These are phyloP conservation scores for Lates japonicus DNA, from an alignment of 2,797 vertebrate genomes.

Conservation along the genomic window DNA sequence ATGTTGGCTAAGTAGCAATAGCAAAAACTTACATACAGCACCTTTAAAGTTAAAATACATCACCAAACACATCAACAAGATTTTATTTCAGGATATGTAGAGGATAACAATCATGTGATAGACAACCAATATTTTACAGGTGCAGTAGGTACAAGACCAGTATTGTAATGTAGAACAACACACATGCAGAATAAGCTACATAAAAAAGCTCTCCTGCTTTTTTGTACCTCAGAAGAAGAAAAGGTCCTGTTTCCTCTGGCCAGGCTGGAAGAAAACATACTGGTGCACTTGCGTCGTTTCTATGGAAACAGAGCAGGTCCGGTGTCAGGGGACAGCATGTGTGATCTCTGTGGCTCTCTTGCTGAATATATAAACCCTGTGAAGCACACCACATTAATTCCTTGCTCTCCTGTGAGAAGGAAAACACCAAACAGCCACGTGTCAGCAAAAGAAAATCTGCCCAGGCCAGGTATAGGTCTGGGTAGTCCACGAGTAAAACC, in stretches of 20 bases:
- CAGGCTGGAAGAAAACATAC: constrained; percentile 13
- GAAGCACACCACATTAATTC: constrained; percentile 37
- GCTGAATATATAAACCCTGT: constrained; percentile 38
- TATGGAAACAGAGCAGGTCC: constrained; percentile 46
- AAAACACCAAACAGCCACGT: constrained; percentile 40
- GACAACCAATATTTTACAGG: no score
- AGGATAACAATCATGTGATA: not conserved
- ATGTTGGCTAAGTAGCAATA: no score
- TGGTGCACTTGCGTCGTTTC: constrained; percentile 27
- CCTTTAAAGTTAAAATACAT: not conserved
- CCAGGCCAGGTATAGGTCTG: constrained; percentile 29
- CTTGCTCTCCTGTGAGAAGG: constrained; percentile 12
- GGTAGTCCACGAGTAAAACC: constrained; percentile 4
- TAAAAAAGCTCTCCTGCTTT: not conserved
- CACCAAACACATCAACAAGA: not conserved
- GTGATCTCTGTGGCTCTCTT: constrained; percentile 28
- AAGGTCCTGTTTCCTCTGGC: not conserved
- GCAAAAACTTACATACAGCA: no score
- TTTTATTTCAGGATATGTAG: no score
- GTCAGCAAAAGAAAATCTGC: constrained; percentile 38
- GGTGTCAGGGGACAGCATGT: constrained; percentile 29
- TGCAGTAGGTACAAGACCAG: not conserved
- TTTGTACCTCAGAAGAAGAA: constrained; percentile 22
- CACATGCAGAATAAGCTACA: not conserved
- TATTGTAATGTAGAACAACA: not conserved